Conservation (phyloP, 2,797 vertebrate species). For the Eulemur albifrons region DNA sequence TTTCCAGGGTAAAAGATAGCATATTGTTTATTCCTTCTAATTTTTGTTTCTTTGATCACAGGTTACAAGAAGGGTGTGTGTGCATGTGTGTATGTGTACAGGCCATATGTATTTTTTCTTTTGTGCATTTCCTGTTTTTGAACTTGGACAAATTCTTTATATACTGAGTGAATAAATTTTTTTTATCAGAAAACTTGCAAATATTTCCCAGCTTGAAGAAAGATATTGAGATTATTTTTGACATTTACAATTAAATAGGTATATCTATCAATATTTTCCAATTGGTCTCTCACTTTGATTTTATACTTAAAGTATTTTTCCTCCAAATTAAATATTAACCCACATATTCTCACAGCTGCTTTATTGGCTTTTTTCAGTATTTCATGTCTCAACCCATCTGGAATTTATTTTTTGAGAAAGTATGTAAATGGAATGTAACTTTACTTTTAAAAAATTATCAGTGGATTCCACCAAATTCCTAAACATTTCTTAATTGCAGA, state of each 20-base stretch:
- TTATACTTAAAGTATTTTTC: not conserved
- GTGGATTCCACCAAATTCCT: not conserved
- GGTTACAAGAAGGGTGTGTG: not conserved
- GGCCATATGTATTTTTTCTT: not conserved
- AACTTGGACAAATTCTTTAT: not conserved
- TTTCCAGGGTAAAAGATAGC: not conserved
- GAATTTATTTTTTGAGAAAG: not conserved
- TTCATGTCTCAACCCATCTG: not conserved
- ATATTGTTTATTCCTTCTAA: not conserved
- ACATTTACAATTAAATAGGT: not conserved
- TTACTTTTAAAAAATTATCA: not conserved
- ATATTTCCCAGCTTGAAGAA: not conserved
- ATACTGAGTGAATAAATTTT: not conserved
- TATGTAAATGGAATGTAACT: not conserved
- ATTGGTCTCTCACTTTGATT: not conserved
- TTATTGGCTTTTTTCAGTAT: not conserved
- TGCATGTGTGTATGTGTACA: not conserved
- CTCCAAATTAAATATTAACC: not conserved
- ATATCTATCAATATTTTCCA: not conserved
- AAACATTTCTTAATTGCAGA: not conserved
- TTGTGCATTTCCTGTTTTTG: not conserved
- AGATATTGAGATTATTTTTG: not conserved
- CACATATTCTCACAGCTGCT: not conserved
- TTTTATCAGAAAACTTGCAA: conserved; percentile 18
- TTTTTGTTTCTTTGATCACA: not conserved